phyloP scores from a whole-genome alignment of 2,888 invertebrate genomes.

The Drosophila crucigera region DNA sequence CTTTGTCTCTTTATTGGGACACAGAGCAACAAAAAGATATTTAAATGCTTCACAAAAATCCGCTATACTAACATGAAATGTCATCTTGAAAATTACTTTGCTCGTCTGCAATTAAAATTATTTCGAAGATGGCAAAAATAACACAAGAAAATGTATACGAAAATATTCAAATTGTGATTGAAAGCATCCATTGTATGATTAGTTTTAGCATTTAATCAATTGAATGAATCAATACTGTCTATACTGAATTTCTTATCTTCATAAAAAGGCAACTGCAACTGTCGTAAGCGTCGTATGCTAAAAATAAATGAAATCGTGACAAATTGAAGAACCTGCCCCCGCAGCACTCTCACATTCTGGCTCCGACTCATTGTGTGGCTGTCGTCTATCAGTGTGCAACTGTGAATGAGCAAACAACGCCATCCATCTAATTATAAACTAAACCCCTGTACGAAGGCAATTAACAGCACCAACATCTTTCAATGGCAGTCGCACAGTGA shows the following conservation, averaged over 20 bases:
- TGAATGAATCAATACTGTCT: conserved; percentile 5
- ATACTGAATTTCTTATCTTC: conserved; percentile 25
- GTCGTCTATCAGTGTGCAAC: conserved; percentile 37
- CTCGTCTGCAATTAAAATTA: neutral
- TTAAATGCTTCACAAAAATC: neutral
- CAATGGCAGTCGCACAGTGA: conserved; percentile 49
- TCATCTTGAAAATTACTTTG: neutral
- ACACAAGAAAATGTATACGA: neutral
- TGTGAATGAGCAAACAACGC: conserved; percentile 39
- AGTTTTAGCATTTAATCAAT: conserved; percentile 3
- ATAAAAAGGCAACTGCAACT: neutral
- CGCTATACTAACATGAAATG: neutral
- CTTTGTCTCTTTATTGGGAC: neutral
- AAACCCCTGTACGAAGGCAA: conserved; percentile 24
- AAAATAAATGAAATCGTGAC: conserved; percentile 72
- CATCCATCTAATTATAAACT: conserved; percentile 51
- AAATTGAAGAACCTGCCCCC: conserved; percentile 33
- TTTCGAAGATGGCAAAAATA: neutral
- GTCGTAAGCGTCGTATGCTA: conserved; percentile 46
- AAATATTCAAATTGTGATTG: neutral
- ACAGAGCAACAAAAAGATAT: neutral
- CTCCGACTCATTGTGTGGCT: neutral
- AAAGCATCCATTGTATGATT: neutral
- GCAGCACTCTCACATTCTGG: neutral
- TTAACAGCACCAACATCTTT: conserved; percentile 24